Conservation (phyloP, 1,140 invertebrate species). For the Maniola jurtina region DNA sequence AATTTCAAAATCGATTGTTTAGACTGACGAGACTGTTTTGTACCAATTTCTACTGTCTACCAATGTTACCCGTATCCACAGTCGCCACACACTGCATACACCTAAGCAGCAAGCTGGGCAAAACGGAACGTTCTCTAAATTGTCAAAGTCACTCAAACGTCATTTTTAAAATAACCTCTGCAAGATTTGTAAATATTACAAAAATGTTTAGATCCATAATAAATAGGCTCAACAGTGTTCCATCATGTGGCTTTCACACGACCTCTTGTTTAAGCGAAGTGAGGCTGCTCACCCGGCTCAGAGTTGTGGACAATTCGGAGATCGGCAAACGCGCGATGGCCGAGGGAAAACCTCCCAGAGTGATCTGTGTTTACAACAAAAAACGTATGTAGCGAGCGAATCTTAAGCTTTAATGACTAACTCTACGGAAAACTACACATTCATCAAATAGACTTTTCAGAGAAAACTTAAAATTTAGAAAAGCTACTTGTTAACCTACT, state of each 20-base stretch:
- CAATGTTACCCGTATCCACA: too few relatives aligned
- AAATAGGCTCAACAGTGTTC: constrained; percentile 39
- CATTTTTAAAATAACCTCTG: constrained; percentile 17
- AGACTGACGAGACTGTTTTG: too few relatives aligned
- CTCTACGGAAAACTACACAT: too few relatives aligned
- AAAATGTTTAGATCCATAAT: constrained; percentile 61
- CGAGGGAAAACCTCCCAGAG: constrained; percentile 93
- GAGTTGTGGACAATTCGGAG: constrained; percentile 97
- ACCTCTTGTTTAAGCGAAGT: constrained; percentile 81
- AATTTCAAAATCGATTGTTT: too few relatives aligned
- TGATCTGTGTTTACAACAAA: constrained; percentile 95
- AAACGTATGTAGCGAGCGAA: constrained; percentile 46
- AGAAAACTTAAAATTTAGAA: too few relatives aligned
- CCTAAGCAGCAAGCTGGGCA: too few relatives aligned
- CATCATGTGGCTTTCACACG: constrained; percentile 78
- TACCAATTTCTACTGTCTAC: too few relatives aligned
- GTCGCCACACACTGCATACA: too few relatives aligned
- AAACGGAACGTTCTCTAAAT: constrained; percentile 1
- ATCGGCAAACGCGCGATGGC: constrained; percentile 96
- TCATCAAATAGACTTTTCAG: too few relatives aligned
- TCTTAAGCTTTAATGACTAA: background rate
- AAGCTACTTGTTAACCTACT: too few relatives aligned
- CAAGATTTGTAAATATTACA: constrained; percentile 8
- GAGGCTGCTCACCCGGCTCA: constrained; percentile 85
- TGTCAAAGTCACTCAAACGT: constrained; percentile 18